A percentile compares a stretch with the other conserved stretches of the same genome.
These are phyloP conservation scores for Tiphia femorata DNA, from an alignment of 2,888 invertebrate genomes.

Conservation along the genomic window DNA sequence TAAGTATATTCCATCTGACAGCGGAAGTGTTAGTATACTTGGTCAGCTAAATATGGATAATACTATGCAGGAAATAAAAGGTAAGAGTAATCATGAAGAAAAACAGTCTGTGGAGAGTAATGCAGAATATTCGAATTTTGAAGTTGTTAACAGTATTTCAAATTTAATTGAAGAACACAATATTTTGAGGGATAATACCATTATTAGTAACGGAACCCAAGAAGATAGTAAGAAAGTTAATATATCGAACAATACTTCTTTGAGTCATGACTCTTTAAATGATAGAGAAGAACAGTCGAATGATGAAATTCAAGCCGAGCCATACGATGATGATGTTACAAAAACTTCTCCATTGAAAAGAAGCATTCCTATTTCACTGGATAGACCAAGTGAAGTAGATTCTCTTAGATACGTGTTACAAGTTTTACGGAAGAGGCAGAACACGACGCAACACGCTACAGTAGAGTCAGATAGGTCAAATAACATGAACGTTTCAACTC, in stretches of 20 bases:
- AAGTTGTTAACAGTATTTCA: too few relatives aligned
- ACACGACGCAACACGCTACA: too few relatives aligned
- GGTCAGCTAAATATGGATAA: too few relatives aligned
- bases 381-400: not conserved
- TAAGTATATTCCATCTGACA: too few relatives aligned
- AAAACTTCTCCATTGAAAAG: too few relatives aligned
- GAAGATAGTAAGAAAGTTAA: not conserved
- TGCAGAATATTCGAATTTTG: too few relatives aligned
- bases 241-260: not conserved
- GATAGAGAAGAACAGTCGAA: not conserved
- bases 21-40: too few relatives aligned
- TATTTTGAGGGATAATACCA: too few relatives aligned
- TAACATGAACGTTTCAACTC: not conserved
- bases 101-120: not conserved
- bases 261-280: not conserved
- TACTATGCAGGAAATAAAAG: not conserved
- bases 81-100: not conserved
- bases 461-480: too few relatives aligned
- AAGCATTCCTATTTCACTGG: too few relatives aligned
- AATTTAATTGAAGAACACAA: too few relatives aligned
- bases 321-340: not conserved
- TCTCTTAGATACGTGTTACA: not conserved
- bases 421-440: too few relatives aligned
- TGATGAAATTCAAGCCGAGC: not conserved
- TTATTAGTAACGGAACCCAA: not conserved